Evolutionary conservation across 2,113 vertebrate species (phyloP).

Genomic region (Aplodontia rufa): DNA sequence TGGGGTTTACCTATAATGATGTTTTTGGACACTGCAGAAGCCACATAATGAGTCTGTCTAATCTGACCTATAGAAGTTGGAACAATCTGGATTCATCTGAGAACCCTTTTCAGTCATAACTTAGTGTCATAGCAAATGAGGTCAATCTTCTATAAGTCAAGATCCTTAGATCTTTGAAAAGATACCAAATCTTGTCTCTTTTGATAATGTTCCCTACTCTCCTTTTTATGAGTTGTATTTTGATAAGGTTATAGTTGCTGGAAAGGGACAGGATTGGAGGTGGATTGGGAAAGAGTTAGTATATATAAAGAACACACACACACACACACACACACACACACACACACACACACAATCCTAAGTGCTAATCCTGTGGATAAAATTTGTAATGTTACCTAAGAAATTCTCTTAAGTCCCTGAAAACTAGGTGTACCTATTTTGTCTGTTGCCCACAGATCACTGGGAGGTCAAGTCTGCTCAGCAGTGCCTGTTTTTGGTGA

Average conservation of each 20-base stretch:
- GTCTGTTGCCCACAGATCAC: not conserved
- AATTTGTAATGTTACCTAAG: not conserved
- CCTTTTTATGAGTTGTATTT: not conserved
- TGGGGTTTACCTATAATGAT: not conserved
- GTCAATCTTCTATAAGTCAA: not conserved
- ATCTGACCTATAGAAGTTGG: not conserved
- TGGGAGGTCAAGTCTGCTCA: not conserved
- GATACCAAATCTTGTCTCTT: not conserved
- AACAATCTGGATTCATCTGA: not conserved
- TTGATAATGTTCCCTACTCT: not conserved
- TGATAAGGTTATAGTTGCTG: not conserved
- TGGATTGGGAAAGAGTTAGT: not conserved
- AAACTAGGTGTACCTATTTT: not conserved
- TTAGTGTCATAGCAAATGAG: not conserved
- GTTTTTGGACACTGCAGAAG: not conserved
- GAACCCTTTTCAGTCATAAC: not conserved
- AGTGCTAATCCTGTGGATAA: not conserved
- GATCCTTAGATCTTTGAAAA: not conserved
- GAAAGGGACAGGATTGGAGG: no score
- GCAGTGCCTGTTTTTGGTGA: not conserved
- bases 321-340: not conserved
- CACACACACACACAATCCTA: not conserved
- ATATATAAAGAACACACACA: not conserved
- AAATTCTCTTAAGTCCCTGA: not conserved
- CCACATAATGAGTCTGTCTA: not conserved